Base-by-base conservation (phyloP, 2,113 vertebrate genomes). In the Sigmodon hispidus region DNA sequence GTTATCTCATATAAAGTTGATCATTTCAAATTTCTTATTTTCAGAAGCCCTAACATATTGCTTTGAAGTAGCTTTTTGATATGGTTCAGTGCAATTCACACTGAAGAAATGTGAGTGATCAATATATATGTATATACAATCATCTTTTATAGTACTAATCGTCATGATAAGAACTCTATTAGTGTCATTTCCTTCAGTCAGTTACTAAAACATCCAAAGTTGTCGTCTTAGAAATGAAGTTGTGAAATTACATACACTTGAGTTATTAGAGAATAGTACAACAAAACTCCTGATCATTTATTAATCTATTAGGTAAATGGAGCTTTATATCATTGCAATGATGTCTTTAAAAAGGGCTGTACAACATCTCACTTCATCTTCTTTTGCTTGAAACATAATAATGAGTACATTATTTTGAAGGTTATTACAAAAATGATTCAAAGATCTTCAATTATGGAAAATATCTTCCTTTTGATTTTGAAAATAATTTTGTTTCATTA, bases 91-190 rank as follows among this genome's bases (percentile, higher is more conserved):
- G 57, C 26, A 93, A 87, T 88, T 48, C 79, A 26, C 6, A 75
- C 29, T 69, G 50, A 89, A 84, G 83, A 94, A 97, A 69, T 48
- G 52, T 85, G 16, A 90, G 61, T 96, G 67, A 95, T 36, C 65
- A 57, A 88, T 80, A n/a, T 80, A 24, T 24, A 89, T 91, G 89
- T 40, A 52, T 67, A 67, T 16, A 45, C 84, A 50, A 79, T 89
- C 61, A 12, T 95, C 92, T 92, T 93, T 96, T 29, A 57, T 67
- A 93, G 15, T 81, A 83, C 63, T 89, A 34, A 79, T 26, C 81
- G 87, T 95, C 70, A 96, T 52, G 79, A 77, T 67, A 96, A 73
- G n/a, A 76, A 59, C 22, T 87, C 48, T 81, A 73, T 16, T 86
- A 90, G 26, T 80, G 72, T 36, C 75, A 90, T 94, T 43, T 80